A percentile compares a stretch with the other conserved stretches of the same genome.
Evolutionary conservation across 2,888 invertebrate species (phyloP).

Genomic region (Pycnomerus fuliginosus): DNA sequence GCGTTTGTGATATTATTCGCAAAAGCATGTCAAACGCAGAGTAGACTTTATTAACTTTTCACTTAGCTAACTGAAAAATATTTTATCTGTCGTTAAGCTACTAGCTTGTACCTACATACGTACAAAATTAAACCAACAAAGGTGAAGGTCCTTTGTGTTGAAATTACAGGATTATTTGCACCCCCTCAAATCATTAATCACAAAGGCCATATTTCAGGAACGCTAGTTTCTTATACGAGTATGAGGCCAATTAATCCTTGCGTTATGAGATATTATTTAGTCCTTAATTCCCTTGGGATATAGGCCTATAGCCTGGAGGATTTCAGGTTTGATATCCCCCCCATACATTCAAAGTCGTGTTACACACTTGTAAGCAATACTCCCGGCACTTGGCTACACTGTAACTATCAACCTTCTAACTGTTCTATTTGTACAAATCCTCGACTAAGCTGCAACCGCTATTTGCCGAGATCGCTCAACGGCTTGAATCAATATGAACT

Average conservation of each 20-base stretch:
- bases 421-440: conserved; percentile 24
- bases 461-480: conserved; percentile 21
- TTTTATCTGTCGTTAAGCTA: conserved; percentile 16
- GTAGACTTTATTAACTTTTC: conserved; percentile 24
- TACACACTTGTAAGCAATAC: conserved; percentile 26
- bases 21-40: conserved; percentile 22
- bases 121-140: too few species aligned
- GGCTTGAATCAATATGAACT: conserved; percentile 29
- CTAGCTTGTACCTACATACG: too few species aligned
- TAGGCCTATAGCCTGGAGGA: conserved; percentile 18
- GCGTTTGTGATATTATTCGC: conserved; percentile 21
- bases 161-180: too few species aligned
- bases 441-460: conserved; percentile 21
- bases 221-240: conserved; percentile 19
- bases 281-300: conserved; percentile 20
- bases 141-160: too few species aligned
- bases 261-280: conserved; percentile 25
- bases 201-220: conserved; percentile 16
- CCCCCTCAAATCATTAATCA: too few species aligned
- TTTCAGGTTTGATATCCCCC: conserved; percentile 18
- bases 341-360: conserved; percentile 23
- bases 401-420: conserved; percentile 19
- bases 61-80: conserved; percentile 15
- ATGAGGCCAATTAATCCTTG: conserved; percentile 22
- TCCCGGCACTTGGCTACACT: conserved; percentile 18